Evolutionary conservation across 2,797 vertebrate species (phyloP), one percentile per base, ranked within the genome.

Genomic region (Enteromius viviparus): DNA sequence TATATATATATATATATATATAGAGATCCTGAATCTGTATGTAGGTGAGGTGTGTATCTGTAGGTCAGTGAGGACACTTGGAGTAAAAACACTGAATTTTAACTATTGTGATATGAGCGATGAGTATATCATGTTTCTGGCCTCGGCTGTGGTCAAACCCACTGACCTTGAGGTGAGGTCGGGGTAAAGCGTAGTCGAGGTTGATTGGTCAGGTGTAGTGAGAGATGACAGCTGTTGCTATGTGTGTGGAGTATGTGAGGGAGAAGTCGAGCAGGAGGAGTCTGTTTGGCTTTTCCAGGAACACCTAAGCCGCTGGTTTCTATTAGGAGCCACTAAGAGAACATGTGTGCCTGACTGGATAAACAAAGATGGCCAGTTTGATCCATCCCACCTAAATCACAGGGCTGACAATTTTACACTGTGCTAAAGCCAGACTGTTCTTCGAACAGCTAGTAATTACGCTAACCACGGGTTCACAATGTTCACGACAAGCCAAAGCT

Each of bases 1-100:
- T 34, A 34, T 34, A 34, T 34, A 34, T 6, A 10, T 42, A 9
- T 42, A 8, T 42, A 37, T 37, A 5, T 37, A 5, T 37, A 37
- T 37, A 6, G 6, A 37, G 34, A 37, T 37, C 34, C 34, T 37
- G 34, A 14, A 42, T 42, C 26, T 49, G 2, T n/a, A 10, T 11
- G 34, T 29, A 29, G 60, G 32, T 32, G 32, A 32, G 32, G n/a
- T n/a, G 11, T 26, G 23, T 23, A 3, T 66, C 1, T n/a, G 7
- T 45, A 21, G 70, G 70, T 81, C 70, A 74, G 42, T 1, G 70
- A 65, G 70, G 80, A 75, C 80, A 26, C 5, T 11, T 21, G 21
- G 55, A 40, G 80, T 64, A 26, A 64, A 81, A 51, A n/a, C 55
- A 74, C 42, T 60, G 78, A 26, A 81, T 81, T 23, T 75, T 65